Evolutionary conservation across 1,140 invertebrate species (phyloP), one percentile per base, ranked within the genome.

Genomic region (Drosophila pseudoananassae): DNA sequence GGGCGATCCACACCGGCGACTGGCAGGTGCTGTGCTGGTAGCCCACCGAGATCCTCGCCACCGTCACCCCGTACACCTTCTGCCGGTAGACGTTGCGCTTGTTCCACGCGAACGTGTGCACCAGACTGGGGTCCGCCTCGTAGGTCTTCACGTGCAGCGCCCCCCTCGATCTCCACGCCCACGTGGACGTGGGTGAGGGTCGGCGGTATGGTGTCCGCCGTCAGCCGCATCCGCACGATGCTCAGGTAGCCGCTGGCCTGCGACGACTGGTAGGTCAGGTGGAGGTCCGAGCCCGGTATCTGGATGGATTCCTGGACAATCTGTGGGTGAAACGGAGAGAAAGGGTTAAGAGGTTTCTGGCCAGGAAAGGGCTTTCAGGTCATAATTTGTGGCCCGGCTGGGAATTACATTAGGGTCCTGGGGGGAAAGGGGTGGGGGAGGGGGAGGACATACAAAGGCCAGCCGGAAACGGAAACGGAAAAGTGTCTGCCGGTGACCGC

Each of bases 1-100:
- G 96, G 1, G 96, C 97, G 78, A 98, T 97, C 98, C 98, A 99
- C 43, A 99, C 96, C 1, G 98, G 95, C 38, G 95, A 94, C 2
- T 93, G 92, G 92, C 98, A 99, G 9, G 94, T 95, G 10, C 94
- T 94, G 90, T 99, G 98, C 92, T 99, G 96, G 91, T 99, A 99
- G 25, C 98, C 98, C 52, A 99, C 97, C 2, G 96, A 97, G 15
- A 97, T 95, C 79, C 96, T 95, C 0, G 97, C 97, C 91, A 96
- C 95, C 1, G 96, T 96, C 57, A 97, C 94, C 0, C 97, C 97
- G 85, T 98, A 98, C 0, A 98, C 95, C 93, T 99, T 98, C 92
- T 99, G 98, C 87, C 98, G 97, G 92, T 99, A 99, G 20, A 98
- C 98, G 92, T 99, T 99, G 55, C 97, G 93, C 91, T 99, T 98